These are phyloP conservation scores for Lordiphosa clarofinis DNA, from an alignment of 1,140 invertebrate species.

Conservation along the genomic window DNA sequence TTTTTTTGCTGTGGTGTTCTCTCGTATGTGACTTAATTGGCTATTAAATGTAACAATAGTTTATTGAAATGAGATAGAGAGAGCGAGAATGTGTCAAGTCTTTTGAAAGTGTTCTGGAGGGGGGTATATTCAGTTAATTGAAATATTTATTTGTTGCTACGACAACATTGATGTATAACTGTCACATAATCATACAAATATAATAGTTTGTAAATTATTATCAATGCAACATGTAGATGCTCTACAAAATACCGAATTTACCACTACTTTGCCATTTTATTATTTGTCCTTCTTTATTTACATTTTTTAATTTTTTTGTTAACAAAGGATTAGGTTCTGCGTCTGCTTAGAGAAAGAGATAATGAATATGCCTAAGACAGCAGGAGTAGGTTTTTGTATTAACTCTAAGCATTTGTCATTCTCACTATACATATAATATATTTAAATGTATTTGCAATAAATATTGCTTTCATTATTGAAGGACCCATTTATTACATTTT, in stretches of 20 bases:
- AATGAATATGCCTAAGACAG: conserved; percentile 5
- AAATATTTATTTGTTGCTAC: conserved; percentile 24
- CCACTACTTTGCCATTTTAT: conserved; percentile 44
- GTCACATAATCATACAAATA: conserved; percentile 55
- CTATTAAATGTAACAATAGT: conserved; percentile 59
- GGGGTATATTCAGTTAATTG: conserved; percentile 24
- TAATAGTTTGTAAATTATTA: conserved; percentile 74
- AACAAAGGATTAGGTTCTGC: conserved; percentile 1
- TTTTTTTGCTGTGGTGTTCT: conserved; percentile 33
- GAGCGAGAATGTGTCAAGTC: conserved; percentile 45
- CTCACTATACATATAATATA: conserved; percentile 6
- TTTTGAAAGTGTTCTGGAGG: conserved; percentile 36
- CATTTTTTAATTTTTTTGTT: conserved; percentile 28
- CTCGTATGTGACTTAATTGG: conserved; percentile 45
- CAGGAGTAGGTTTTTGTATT: conserved; percentile 12
- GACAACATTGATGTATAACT: conserved; percentile 34
- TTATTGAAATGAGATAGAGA: conserved; percentile 46
- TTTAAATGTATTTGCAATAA: conserved; percentile 31
- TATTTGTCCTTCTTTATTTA: conserved; percentile 64
- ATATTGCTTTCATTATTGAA: conserved; percentile 46
- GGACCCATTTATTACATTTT: conserved; percentile 33
- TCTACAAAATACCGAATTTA: conserved; percentile 75
- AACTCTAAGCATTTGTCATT: conserved; percentile 16
- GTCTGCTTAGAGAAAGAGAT: conserved; percentile 7
- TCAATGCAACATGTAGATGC: conserved; percentile 75